These are phyloP conservation scores for Boleophthalmus pectinirostris DNA, from an alignment of 2,113 vertebrate species.

Conservation along the genomic window DNA sequence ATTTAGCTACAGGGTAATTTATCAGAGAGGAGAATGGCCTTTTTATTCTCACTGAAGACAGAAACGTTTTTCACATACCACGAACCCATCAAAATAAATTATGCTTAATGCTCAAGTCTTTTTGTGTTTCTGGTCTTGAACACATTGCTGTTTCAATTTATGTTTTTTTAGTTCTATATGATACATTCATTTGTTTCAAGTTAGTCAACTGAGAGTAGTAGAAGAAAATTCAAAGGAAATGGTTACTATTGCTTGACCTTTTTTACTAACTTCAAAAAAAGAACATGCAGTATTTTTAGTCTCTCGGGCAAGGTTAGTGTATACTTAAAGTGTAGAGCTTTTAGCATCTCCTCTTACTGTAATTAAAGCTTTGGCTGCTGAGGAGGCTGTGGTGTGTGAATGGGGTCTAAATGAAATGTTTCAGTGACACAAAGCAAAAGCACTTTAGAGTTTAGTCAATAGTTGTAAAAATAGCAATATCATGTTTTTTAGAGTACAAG, in stretches of 20 bases:
- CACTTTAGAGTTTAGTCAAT: neutral
- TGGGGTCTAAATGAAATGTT: conserved; percentile 22
- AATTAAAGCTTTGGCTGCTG: conserved; percentile 68
- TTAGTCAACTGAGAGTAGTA: conserved; percentile 13
- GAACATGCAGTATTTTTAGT: conserved; percentile 64
- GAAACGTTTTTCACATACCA: conserved; percentile 16
- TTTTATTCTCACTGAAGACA: conserved; percentile 19
- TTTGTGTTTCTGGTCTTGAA: conserved; percentile 6
- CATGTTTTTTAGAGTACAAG: neutral
- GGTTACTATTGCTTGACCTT: conserved; percentile 29
- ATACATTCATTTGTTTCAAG: neutral
- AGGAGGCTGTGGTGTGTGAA: conserved; percentile 52
- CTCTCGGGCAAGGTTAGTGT: conserved; percentile 42
- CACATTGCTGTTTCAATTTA: neutral
- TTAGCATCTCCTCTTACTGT: conserved; percentile 55
- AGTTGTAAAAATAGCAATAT: neutral
- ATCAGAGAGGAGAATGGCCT: conserved; percentile 36
- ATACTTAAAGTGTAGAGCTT: conserved; percentile 67
- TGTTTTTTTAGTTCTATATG: neutral
- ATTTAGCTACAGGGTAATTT: conserved; percentile 44
- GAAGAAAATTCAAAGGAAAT: conserved; percentile 34
- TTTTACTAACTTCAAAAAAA: conserved; percentile 51
- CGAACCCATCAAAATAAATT: conserved; percentile 22
- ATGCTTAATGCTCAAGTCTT: conserved; percentile 34
- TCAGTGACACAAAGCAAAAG: conserved; percentile 26